Evolutionary conservation across 1,140 invertebrate species (phyloP), one percentile per base, ranked within the genome.

Genomic region (Sarcophaga peregrina): DNA sequence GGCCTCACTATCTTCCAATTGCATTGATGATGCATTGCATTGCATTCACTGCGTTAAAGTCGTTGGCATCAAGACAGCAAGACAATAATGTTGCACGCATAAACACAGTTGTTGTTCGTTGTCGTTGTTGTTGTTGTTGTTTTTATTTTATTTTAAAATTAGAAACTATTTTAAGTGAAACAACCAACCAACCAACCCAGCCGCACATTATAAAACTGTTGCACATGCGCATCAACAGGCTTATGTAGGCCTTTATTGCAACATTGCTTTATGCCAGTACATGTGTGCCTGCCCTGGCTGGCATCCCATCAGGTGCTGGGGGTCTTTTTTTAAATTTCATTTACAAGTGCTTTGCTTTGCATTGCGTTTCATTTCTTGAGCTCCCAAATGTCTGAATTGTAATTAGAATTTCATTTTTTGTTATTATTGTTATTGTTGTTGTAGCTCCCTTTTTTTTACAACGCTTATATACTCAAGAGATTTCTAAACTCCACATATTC

Each of bases 311-410:
- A 68, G 62, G 62, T 68, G 62, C 62, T 68, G 62, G 62, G 62
- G 62, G 62, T 68, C 62, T 68, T 68, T 68, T 68, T 68, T 20
- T 68, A 3, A 68, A 25, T 68, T 17, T n/a, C 20, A 68, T 68
- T 20, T 25, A 68, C 62, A 68, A 68, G 62, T 68, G n/a, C 10
- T 20, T 68, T 20, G 9, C 17, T 58, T 58, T 13, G 54, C 17
- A n/a, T 68, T 20, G n/a, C n/a, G n/a, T n/a, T n/a, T n/a, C n/a
- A n/a, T n/a, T 20, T 20, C 17, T 68, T 8, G 20, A 68, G 62
- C 62, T 68, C 62, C 62, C 62, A 68, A 68, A 68, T 68, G 62
- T 68, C 62, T 20, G 17, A 68, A 68, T 68, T 68, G 62, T 68
- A 68, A 68, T 68, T 68, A 68, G 62, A 68, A 68, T 68, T 68